Evolutionary conservation across 2,888 invertebrate genomes (phyloP).

Genomic region (Steinernema carpocapsae): DNA sequence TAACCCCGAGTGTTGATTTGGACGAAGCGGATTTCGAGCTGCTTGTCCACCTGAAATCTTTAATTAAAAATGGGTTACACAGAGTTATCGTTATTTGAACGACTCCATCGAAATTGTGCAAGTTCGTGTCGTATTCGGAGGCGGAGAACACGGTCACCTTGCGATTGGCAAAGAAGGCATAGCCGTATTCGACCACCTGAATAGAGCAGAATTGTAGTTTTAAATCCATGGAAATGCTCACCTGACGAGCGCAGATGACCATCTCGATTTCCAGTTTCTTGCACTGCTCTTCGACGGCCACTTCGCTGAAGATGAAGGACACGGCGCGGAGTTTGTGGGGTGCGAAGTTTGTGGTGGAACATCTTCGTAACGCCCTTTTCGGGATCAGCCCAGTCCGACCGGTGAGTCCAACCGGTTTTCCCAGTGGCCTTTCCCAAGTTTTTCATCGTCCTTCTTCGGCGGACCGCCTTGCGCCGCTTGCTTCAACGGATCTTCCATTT

Average conservation of each 20-base stretch:
- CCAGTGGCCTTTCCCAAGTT: too few relatives aligned
- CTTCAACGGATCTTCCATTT: too few relatives aligned
- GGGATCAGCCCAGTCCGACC: conserved; percentile 53
- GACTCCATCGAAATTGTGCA: conserved; percentile 55
- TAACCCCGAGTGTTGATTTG: conserved; percentile 55
- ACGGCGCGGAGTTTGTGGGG: conserved; percentile 48
- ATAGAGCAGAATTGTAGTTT: too few relatives aligned
- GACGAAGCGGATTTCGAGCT: conserved; percentile 52
- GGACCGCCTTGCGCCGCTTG: too few relatives aligned
- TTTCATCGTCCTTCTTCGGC: too few relatives aligned
- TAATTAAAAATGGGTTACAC: not conserved
- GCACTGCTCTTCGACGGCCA: conserved; percentile 45
- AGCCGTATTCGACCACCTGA: conserved; percentile 52
- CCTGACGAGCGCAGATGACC: conserved; percentile 50
- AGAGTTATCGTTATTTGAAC: conserved; percentile 42
- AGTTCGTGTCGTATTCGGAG: conserved; percentile 56
- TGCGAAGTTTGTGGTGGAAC: conserved; percentile 28
- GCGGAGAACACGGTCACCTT: conserved; percentile 59
- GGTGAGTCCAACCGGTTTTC: conserved; percentile 43
- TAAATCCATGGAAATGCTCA: too few relatives aligned
- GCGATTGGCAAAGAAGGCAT: conserved; percentile 48
- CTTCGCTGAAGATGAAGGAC: conserved; percentile 49
- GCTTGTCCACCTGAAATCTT: conserved; percentile 26
- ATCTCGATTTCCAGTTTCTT: conserved; percentile 48
- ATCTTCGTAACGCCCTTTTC: conserved; percentile 44